A percentile compares a stretch with the other conserved stretches of the same genome.
These are phyloP conservation scores for Muscicapa comitata DNA, from an alignment of 2,797 vertebrate species.

Conservation along the genomic window DNA sequence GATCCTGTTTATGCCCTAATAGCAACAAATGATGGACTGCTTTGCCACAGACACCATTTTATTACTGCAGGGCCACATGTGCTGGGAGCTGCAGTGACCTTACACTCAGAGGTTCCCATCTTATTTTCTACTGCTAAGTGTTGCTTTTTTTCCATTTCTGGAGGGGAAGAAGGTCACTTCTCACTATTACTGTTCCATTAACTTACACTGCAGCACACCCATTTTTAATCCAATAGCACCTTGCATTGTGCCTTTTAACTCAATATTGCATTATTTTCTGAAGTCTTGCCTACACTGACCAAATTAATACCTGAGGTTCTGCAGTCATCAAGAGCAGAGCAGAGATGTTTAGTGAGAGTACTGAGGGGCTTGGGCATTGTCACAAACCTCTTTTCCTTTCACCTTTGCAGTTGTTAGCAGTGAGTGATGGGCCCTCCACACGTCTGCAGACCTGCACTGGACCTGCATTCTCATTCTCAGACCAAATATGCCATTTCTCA, in stretches of 20 bases:
- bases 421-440: neutral
- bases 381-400: neutral
- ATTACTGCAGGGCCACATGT: constrained; percentile 45
- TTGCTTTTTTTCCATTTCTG: constrained; percentile 64
- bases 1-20: constrained; percentile 12
- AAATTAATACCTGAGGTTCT: constrained; percentile 27
- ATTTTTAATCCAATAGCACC: constrained; percentile 46
- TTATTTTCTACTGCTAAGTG: constrained; percentile 63
- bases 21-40: neutral
- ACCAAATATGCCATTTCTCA: neutral
- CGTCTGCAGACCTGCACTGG: neutral
- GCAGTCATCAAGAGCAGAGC: neutral
- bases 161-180: constrained; percentile 63
- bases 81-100: constrained; percentile 45
- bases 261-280: constrained; percentile 26
- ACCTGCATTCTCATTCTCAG: neutral
- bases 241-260: constrained; percentile 17
- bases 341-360: neutral
- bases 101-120: constrained; percentile 54
- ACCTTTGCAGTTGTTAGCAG: neutral
- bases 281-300: neutral
- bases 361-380: neutral
- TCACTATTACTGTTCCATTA: constrained; percentile 66
- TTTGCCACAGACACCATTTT: constrained; percentile 50
- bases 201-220: constrained; percentile 41